Base-by-base conservation (phyloP, 2,888 invertebrate species). In the Drosophila yooni region DNA sequence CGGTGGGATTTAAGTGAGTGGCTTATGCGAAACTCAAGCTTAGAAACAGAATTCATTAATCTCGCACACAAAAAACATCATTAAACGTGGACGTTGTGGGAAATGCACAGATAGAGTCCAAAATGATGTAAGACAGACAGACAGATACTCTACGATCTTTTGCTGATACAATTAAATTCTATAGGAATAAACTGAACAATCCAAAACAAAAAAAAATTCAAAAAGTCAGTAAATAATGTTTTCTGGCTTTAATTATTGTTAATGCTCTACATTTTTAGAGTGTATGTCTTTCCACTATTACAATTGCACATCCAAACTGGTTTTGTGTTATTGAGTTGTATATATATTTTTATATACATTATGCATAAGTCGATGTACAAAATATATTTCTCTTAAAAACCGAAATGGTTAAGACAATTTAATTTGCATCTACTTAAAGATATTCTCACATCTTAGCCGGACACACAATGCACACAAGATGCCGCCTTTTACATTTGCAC, bases 41-140 rank as follows among this genome's bases (percentile, higher is more conserved):
- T 56, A 52, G 70, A 52, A 70, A 65, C 70, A 69, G 81, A 80
- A 85, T 88, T 88, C 85, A 86, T 86, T 90, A 90, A 90, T 86
- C 90, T 86, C 67, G 27, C n/a, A 29, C 48, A 29, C 66, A 72
- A 79, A 76, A 74, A 80, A 72, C 70, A 72, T 88, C 80, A 70
- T 88, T 83, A 73, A 78, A 66, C 54, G 50, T 67, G 25, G 13
- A 33, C 69, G 54, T 46, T 25, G 66, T 84, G 85, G 79, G 89
- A 83, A 89, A 70, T 66, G 54, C 59, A 84, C 58, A 70, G 58
- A 52, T 51, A 15, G 51, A 18, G 63, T 13, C 18, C 7, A 18
- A 25, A 51, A 11, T 7, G 3, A 40, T 34, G 21, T 18, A 10
- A 6, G 15, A 29, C 4, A 11, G 33, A 11, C 33, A 33, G 33